phyloP scores from a whole-genome alignment of 53 echinoderm and acorn worm species.

The Echinometra lucunter region DNA sequence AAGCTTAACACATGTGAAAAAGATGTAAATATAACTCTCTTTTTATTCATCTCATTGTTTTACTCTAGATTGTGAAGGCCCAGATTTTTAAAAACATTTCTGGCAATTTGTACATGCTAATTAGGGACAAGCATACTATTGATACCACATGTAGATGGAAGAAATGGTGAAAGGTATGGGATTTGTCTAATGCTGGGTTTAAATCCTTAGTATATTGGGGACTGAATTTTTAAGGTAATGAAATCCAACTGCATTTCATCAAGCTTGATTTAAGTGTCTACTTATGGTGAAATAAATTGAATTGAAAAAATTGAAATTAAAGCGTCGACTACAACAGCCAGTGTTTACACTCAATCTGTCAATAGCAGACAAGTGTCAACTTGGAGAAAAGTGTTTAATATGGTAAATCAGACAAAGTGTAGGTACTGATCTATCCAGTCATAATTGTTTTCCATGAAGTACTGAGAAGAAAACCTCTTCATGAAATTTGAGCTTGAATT shows the following conservation, averaged over 20 bases:
- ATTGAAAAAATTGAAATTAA: too few species aligned
- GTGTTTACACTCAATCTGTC: not conserved
- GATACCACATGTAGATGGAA: not conserved
- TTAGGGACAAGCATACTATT: not conserved
- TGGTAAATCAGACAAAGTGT: not conserved
- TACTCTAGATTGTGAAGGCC: slow-evolving; percentile 11
- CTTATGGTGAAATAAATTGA: too few species aligned
- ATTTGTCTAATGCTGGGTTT: not conserved
- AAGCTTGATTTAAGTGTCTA: not conserved
- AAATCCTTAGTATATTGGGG: not conserved
- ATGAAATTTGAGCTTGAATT: too few species aligned
- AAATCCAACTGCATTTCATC: not conserved
- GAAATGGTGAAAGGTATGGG: not conserved
- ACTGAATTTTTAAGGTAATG: not conserved
- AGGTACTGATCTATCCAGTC: too few species aligned
- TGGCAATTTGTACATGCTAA: slow-evolving; percentile 30
- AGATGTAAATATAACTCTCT: slow-evolving; percentile 32
- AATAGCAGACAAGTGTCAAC: not conserved
- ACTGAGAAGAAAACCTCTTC: too few species aligned
- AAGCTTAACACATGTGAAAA: slow-evolving; percentile 35
- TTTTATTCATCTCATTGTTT: slow-evolving; percentile 9
- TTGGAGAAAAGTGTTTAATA: not conserved
- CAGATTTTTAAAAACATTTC: slow-evolving; percentile 24
- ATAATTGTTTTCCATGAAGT: too few species aligned
- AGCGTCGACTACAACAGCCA: not conserved